Base-by-base conservation (phyloP, 2,888 invertebrate species). In the Linnaemya tessellans region DNA sequence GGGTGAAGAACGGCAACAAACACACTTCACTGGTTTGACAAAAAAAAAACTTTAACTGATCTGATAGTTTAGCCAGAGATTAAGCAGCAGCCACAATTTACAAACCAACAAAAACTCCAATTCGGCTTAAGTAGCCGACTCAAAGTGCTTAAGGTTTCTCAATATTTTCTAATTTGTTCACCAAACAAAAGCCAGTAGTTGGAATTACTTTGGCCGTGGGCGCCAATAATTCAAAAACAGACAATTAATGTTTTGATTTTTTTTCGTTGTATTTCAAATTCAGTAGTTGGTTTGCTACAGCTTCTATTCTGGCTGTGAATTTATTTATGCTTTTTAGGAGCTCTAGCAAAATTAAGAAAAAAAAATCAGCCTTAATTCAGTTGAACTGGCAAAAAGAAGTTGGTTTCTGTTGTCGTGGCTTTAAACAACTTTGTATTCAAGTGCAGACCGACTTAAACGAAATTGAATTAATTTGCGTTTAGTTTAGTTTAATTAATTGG, bases 401-500 rank as follows among this genome's bases (percentile, higher is more conserved):
- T 70, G 54, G 62, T 56, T 20, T 60, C 20, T 25, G 43, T 74
- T 62, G 9, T n/a, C 38, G 54, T 71, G 73, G 20, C 3, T 60
- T 43, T 18, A 9, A 56, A 54, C 60, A 60, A 70, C 60, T 79
- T 78, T 82, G 25, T 25, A 64, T 25, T 54, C 13, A 60, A 25
- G 68, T 62, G 41, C 41, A 25, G 58, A 20, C 13, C 38, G 13
- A 35, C 15, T 43, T 49, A 30, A 30, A 30, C 30, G 65, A 58
- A 75, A 71, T 51, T 87, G 87, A 88, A 90, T 90, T 89, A 90
- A 90, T 90, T 91, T 89, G 87, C 87, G 88, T 88, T 89, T 89
- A 88, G 87, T 89, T 90, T 87, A 89, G 89, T 89, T 88, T 91
- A 90, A 91, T 90, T 90, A 90, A 90, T 90, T 91, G 80, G 22